phyloP scores from a whole-genome alignment of 2,113 vertebrate species.

The Lipophrys pholis region DNA sequence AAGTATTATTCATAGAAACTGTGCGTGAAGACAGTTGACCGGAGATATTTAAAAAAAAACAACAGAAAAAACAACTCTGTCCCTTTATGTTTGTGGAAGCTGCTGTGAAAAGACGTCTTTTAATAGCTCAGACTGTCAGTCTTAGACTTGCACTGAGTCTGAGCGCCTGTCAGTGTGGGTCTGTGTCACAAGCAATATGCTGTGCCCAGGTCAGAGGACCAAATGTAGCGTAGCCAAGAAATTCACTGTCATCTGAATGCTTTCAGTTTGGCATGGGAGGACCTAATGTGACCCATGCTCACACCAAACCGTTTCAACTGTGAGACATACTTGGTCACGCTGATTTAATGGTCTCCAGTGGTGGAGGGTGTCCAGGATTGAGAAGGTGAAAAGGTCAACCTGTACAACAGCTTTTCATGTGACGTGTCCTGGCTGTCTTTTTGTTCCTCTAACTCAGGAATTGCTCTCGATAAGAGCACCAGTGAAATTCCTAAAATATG shows the following conservation, averaged over 20 bases:
- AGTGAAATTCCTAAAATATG: constrained; percentile 58
- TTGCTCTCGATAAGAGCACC: constrained; percentile 37
- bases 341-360: neutral
- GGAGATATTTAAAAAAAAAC: constrained; percentile 20
- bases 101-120: constrained; percentile 61
- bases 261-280: constrained; percentile 37
- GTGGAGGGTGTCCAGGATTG: neutral
- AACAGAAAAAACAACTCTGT: neutral
- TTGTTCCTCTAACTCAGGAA: constrained; percentile 31
- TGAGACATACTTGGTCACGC: neutral
- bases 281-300: constrained; percentile 4
- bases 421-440: constrained; percentile 2
- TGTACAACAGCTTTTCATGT: constrained; percentile 2
- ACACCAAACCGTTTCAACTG: neutral
- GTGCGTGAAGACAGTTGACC: constrained; percentile 20
- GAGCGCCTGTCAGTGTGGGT: constrained; percentile 69
- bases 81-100: constrained; percentile 58
- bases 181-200: constrained; percentile 68
- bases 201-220: constrained; percentile 59
- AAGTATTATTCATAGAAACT: constrained; percentile 30
- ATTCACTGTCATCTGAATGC: constrained; percentile 39
- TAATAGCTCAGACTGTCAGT: constrained; percentile 68
- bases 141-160: constrained; percentile 45
- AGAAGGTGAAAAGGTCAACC: constrained; percentile 4
- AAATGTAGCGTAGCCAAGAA: constrained; percentile 39